Conservation (phyloP, 2,113 vertebrate species). For the Brachionichthys hirsutus region DNA sequence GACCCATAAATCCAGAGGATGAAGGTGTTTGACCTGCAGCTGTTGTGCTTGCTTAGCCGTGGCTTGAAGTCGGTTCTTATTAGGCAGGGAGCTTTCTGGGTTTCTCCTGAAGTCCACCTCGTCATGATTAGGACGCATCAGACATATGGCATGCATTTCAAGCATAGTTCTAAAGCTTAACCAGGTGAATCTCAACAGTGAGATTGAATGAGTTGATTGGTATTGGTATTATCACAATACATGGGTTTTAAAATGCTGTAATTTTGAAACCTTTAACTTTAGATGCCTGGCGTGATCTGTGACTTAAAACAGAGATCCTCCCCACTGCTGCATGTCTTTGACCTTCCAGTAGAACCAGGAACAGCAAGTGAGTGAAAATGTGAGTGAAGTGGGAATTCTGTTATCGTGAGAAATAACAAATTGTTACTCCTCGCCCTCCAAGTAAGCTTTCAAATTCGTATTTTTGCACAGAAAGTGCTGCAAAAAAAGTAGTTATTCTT, state of each 20-base stretch:
- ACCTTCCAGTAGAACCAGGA: too few relatives aligned
- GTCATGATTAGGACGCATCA: constrained; percentile 52
- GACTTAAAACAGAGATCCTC: too few relatives aligned
- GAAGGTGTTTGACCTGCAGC: constrained; percentile 23
- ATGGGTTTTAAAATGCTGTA: too few relatives aligned
- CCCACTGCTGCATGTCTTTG: too few relatives aligned
- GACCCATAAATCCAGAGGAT: constrained; percentile 23
- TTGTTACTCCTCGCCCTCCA: not conserved
- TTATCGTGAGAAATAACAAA: not conserved
- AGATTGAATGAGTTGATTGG: constrained; percentile 31
- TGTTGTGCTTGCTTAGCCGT: constrained; percentile 44
- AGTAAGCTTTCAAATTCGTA: not conserved
- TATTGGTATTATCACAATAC: too few relatives aligned
- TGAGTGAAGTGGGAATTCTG: not conserved
- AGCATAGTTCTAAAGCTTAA: constrained; percentile 26
- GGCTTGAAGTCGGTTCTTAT: constrained; percentile 26
- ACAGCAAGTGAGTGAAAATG: not conserved
- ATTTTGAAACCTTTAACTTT: too few relatives aligned
- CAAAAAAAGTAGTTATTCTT: not conserved
- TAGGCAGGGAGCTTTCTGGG: constrained; percentile 19
- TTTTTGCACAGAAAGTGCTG: not conserved
- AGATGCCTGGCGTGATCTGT: too few relatives aligned
- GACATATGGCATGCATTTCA: constrained; percentile 47
- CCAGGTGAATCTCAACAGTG: constrained; percentile 37
- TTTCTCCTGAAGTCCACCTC: constrained; percentile 50